A percentile compares a stretch with the other conserved stretches of the same genome.
Evolutionary conservation across 1,140 invertebrate genomes (phyloP).

Genomic region (Neocloeon triangulifer): DNA sequence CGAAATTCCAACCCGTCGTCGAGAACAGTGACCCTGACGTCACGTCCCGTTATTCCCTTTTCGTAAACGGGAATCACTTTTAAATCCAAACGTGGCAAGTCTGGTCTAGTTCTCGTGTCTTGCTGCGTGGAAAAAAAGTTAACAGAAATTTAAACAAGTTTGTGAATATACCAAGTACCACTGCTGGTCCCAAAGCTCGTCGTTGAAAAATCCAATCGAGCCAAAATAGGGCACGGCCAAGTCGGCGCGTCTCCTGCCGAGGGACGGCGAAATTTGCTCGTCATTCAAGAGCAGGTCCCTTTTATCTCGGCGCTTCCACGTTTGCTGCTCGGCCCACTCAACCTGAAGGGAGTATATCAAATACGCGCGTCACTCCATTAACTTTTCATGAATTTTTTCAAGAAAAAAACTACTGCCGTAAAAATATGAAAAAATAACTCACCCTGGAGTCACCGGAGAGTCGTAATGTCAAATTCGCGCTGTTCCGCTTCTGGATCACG

Average conservation of each 20-base stretch:
- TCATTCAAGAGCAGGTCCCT: slow-evolving; percentile 27
- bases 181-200: slow-evolving; percentile 65
- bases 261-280: slow-evolving; percentile 12
- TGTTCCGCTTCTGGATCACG: slow-evolving; percentile 17
- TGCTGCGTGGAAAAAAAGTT: slow-evolving; percentile 22
- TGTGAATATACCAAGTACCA: slow-evolving; percentile 64
- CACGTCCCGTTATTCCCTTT: slow-evolving; percentile 50
- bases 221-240: slow-evolving; percentile 1
- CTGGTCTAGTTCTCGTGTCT: slow-evolving; percentile 29
- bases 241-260: not conserved
- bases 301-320: slow-evolving; percentile 32
- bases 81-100: slow-evolving; percentile 42
- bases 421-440: slow-evolving; percentile 9
- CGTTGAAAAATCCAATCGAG: slow-evolving; percentile 34
- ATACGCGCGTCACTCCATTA: too few species aligned
- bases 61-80: slow-evolving; percentile 58
- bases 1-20: slow-evolving; percentile 71
- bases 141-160: not conserved
- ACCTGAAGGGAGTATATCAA: too few species aligned
- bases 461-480: slow-evolving; percentile 11
- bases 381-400: too few species aligned
- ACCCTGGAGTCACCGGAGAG: slow-evolving; percentile 19
- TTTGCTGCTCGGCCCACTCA: slow-evolving; percentile 44
- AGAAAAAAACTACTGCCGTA: slow-evolving; percentile 4
- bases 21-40: slow-evolving; percentile 55